phyloP scores from a whole-genome alignment of 53 echinoderm and acorn worm genomes.

The Echinarachnius parma region DNA sequence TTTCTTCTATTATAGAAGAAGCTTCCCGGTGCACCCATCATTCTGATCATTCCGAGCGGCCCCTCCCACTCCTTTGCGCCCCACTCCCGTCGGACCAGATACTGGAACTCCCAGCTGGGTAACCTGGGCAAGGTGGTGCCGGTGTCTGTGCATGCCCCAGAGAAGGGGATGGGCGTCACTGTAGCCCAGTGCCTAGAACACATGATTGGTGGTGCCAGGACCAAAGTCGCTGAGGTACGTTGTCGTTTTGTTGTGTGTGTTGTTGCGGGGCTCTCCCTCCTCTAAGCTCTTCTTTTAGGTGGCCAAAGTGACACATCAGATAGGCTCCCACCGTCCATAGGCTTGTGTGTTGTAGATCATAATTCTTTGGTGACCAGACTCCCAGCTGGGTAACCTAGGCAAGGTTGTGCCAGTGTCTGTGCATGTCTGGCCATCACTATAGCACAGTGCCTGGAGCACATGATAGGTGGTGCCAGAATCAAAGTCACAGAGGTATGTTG shows the following conservation, averaged over 20 bases:
- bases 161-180: conserved; percentile 61
- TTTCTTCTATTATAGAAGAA: conserved; percentile 59
- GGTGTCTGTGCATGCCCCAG: conserved; percentile 62
- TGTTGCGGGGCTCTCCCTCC: too few relatives aligned
- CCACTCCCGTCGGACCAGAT: conserved; percentile 68
- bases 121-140: conserved; percentile 93
- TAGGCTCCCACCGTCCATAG: too few relatives aligned
- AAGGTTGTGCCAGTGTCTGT: conserved; percentile 85
- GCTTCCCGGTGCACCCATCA: conserved; percentile 79
- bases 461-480: conserved; percentile 81
- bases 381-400: conserved; percentile 83
- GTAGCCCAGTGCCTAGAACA: conserved; percentile 81
- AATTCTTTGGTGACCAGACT: too few relatives aligned
- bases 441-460: conserved; percentile 83
- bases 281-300: too few relatives aligned
- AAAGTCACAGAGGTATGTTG: conserved; percentile 81
- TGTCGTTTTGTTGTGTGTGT: too few relatives aligned
- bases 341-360: too few relatives aligned
- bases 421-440: conserved; percentile 57
- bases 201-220: conserved; percentile 84
- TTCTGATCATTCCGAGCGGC: conserved; percentile 75
- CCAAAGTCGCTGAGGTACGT: conserved; percentile 79
- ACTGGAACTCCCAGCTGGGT: conserved; percentile 88
- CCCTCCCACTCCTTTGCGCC: conserved; percentile 58
- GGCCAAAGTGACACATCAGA: too few relatives aligned